A percentile compares a stretch with the other conserved stretches of the same genome.
phyloP scores from a whole-genome alignment of 2,113 vertebrate genomes.

The Hylia prasina region DNA sequence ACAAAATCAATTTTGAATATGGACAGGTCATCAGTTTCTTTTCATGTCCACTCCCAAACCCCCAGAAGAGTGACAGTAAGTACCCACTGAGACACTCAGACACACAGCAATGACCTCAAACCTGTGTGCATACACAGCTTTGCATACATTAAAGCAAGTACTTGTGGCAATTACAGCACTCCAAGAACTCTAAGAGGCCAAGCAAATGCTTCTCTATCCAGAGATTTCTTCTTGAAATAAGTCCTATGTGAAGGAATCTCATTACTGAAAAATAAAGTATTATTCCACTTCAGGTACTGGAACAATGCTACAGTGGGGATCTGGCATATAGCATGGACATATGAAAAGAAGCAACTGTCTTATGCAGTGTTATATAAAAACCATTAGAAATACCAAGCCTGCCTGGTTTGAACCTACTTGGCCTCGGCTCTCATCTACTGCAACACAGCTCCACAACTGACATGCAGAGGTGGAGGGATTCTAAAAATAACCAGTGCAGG shows the following conservation, averaged over 20 bases:
- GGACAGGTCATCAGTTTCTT: background rate
- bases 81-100: background rate
- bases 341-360: background rate
- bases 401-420: background rate
- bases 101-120: background rate
- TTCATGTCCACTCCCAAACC: background rate
- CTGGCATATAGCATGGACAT: background rate
- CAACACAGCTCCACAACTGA: background rate
- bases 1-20: background rate
- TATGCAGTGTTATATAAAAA: background rate
- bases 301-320: background rate
- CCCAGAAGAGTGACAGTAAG: background rate
- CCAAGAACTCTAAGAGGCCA: background rate
- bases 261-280: background rate
- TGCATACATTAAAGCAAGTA: background rate
- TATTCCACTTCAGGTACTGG: background rate
- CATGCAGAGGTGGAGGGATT: background rate
- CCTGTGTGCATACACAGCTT: background rate
- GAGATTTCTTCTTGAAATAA: background rate
- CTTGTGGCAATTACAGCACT: background rate
- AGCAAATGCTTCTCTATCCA: background rate
- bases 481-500: constrained; percentile 22
- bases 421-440: background rate
- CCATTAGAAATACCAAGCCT: background rate
- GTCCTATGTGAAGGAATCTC: background rate